Base-by-base conservation (phyloP, 2,888 invertebrate species). In the Zootermopsis nevadensis region DNA sequence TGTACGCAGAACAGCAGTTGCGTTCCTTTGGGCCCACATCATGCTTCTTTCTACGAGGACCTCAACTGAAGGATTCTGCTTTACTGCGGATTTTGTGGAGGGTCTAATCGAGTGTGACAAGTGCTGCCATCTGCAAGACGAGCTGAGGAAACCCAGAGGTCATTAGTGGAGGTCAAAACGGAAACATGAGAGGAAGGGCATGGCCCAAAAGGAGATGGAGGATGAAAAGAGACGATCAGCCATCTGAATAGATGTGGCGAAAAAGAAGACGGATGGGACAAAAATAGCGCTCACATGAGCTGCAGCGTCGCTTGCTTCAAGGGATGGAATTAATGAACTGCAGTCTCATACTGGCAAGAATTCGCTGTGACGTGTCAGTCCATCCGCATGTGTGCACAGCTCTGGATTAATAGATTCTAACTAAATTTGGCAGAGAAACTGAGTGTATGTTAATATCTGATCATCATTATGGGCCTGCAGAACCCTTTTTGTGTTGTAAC, bases 161-260 rank as follows among this genome's bases (percentile, higher is more conserved):
- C 74, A 74, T 74, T 74, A 74, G 74, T 74, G 74, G 74, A 74
- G 74, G 74, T 74, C 74, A 74, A 38, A 74, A 74, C 74, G 74
- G 74, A 74, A 74, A 74, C 74, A 74, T 15, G 74, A 72, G 72
- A 74, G 42, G 74, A 74, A 38, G n/a, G 74, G n/a, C 35, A 12
- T 6, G 33, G 24, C n/a, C 74, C 42, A 38, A 42, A 38, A 42
- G 74, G 74, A 74, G 38, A 38, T 12, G 10, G 74, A n/a, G 27
- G 15, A 60, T 48, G 19, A 48, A 33, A 69, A 33, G 69, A 69
- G 31, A 33, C 35, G 15, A 69, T 69, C 33, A 69, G 33, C 69
- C 33, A 69, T 69, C 35, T 33, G 69, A 69, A 69, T 33, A 69
- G 69, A 69, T 12, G 69, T 69, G 10, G 69, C 33, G 38, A 6